Evolutionary conservation across 2,888 invertebrate genomes (phyloP), one percentile per base, ranked within the genome.

Genomic region (Mycalesis mineus): DNA sequence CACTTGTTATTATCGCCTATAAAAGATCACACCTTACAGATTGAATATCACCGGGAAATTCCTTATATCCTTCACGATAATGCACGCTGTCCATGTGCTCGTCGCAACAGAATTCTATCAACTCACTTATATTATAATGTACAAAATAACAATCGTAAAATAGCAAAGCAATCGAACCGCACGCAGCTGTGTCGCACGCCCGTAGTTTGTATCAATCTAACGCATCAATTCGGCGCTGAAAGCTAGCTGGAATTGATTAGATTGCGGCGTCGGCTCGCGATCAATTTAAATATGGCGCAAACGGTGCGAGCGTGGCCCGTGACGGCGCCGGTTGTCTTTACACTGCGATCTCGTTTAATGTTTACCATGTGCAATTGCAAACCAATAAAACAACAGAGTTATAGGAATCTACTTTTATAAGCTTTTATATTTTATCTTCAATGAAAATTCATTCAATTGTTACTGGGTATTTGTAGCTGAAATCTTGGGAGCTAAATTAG

Each of bases 201-300:
- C 41, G 52, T 42, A 9, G 42, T 52, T 22, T 41, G 42, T 41
- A 36, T 52, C 52, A 51, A 40, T 51, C 4, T 40, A 45, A 28
- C 52, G 41, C 42, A 52, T 22, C 49, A 49, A 50, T 49, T 49
- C 33, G 36, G 36, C 41, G 55, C 44, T 41, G 56, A 51, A 47
- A 57, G 44, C 45, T 39, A 45, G 50, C 14, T 5, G 51, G 51
- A 51, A 50, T 57, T 57, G 50, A 55, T 61, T 52, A 48, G 50
- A 52, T 37, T 36, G 45, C 31, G 55, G 58, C 55, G 55, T 50
- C 57, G 55, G 17, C 45, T 42, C 33, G 52, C 52, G 74, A 78
- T 81, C 76, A 75, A 72, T 72, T 75, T 78, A 84, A 84, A 85
- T 84, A 76, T 80, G 79, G 78, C 80, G 78, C 61, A 69, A 74